Evolutionary conservation across 1,140 invertebrate genomes (phyloP).

Genomic region (Euglossa dilemma): DNA sequence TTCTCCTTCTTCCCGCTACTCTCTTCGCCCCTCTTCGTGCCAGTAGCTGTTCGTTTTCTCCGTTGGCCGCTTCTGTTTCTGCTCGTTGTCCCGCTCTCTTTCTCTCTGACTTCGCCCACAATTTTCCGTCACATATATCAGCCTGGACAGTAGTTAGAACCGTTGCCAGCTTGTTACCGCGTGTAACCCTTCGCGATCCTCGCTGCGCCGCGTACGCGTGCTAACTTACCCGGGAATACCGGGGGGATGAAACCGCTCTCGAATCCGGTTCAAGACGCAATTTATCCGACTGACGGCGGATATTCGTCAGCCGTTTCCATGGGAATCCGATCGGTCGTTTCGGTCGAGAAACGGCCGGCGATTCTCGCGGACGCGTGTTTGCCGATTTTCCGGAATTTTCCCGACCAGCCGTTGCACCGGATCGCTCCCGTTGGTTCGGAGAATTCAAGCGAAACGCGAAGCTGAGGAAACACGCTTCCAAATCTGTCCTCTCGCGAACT

Average conservation of each 20-base stretch:
- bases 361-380: too few species aligned
- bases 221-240: constrained; percentile 29
- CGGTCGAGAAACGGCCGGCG: too few species aligned
- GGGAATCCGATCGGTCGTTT: neutral
- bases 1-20: constrained; percentile 1
- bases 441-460: neutral
- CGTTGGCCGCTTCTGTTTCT: constrained; percentile 26
- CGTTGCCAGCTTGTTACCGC: constrained; percentile 82
- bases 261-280: constrained; percentile 48
- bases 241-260: constrained; percentile 47
- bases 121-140: constrained; percentile 83
- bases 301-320: neutral
- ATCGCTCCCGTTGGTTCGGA: too few species aligned
- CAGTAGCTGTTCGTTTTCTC: constrained; percentile 38
- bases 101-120: constrained; percentile 73
- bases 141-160: constrained; percentile 80
- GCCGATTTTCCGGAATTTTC: too few species aligned
- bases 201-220: constrained; percentile 28
- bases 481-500: too few species aligned
- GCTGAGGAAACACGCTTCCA: neutral
- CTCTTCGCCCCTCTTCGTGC: constrained; percentile 31
- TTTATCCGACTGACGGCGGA: too few species aligned
- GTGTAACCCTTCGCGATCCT: constrained; percentile 57
- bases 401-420: too few species aligned
- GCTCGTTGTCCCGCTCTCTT: constrained; percentile 33